phyloP scores from a whole-genome alignment of 2,797 vertebrate genomes.

The Paedocypris micromegethes region DNA sequence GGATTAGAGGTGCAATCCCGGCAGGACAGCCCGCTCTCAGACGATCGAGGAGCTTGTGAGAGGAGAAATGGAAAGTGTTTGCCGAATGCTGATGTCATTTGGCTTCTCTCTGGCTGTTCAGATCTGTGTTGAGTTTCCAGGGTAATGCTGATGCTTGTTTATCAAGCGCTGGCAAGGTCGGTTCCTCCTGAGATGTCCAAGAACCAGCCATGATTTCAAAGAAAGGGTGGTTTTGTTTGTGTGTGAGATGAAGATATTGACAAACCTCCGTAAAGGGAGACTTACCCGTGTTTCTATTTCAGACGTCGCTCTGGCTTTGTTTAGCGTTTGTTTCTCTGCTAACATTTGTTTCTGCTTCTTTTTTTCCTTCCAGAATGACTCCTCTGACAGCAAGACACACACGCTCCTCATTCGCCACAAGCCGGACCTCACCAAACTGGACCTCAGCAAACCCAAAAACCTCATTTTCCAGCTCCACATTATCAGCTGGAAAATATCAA shows the following conservation, averaged over 20 bases:
- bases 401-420: conserved; percentile 40
- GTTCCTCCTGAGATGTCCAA: conserved; percentile 6
- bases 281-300: conserved; percentile 3
- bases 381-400: conserved; percentile 56
- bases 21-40: background rate
- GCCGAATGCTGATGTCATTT: conserved; percentile 71
- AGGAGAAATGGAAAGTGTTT: conserved; percentile 35
- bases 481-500: conserved; percentile 15
- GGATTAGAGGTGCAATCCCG: conserved; percentile 29
- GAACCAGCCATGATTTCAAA: background rate
- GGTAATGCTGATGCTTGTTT: conserved; percentile 62
- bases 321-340: background rate
- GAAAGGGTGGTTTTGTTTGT: background rate
- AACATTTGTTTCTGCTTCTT: conserved; percentile 34
- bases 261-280: conserved; percentile 3
- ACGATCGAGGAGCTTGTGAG: conserved; percentile 1
- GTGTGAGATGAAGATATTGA: background rate
- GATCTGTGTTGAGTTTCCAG: conserved; percentile 55
- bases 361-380: conserved; percentile 69
- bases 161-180: conserved; percentile 24
- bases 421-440: conserved; percentile 72
- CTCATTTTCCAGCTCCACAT: conserved; percentile 24
- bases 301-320: conserved; percentile 6
- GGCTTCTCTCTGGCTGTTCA: conserved; percentile 50
- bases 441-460: conserved; percentile 28